Evolutionary conservation across 2,888 invertebrate species (phyloP).

Genomic region (Maniola hyperantus): DNA sequence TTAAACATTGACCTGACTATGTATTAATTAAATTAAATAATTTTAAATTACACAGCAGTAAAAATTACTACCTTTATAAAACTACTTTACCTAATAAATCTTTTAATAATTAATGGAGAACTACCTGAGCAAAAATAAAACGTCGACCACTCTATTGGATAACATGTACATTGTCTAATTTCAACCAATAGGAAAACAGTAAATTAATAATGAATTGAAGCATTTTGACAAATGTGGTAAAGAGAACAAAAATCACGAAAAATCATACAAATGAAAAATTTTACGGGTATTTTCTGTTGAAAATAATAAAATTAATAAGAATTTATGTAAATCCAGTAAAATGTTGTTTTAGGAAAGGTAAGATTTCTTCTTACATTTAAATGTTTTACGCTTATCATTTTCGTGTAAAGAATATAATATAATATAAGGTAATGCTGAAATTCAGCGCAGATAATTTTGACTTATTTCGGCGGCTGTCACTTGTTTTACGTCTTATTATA

Average conservation of each 20-base stretch:
- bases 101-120: too few species aligned
- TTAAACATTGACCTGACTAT: too few species aligned
- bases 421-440: slow-evolving; percentile 40
- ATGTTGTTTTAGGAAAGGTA: slow-evolving; percentile 68
- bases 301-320: slow-evolving; percentile 45
- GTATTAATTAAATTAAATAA: too few species aligned
- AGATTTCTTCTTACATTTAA: slow-evolving; percentile 40
- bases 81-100: too few species aligned
- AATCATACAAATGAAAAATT: slow-evolving; percentile 55
- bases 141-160: background rate
- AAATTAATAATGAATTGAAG: slow-evolving; percentile 16
- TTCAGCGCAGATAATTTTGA: slow-evolving; percentile 46
- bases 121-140: too few species aligned
- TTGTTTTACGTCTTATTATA: slow-evolving; percentile 76
- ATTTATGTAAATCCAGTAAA: slow-evolving; percentile 51
- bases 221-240: slow-evolving; percentile 42
- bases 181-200: slow-evolving; percentile 13
- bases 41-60: too few species aligned
- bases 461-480: slow-evolving; percentile 73
- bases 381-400: slow-evolving; percentile 12
- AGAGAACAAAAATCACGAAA: slow-evolving; percentile 56
- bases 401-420: slow-evolving; percentile 21
- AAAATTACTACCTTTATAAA: too few species aligned
- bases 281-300: slow-evolving; percentile 59
- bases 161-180: background rate